phyloP scores from a whole-genome alignment of 2,888 invertebrate genomes.

The Ochropacha duplaris region DNA sequence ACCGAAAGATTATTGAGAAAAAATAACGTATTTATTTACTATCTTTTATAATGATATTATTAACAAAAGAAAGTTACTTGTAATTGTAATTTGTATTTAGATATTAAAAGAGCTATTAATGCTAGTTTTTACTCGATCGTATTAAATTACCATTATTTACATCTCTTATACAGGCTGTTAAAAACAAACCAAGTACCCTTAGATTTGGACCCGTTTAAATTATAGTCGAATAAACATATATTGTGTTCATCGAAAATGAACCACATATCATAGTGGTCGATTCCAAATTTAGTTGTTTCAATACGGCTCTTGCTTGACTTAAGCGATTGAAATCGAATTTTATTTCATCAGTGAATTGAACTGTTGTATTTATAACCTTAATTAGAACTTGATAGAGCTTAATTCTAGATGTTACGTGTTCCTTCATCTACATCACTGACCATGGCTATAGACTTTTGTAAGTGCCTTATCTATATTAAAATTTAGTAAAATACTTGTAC shows the following conservation, averaged over 20 bases:
- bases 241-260: too few relatives aligned
- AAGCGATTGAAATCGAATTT: too few relatives aligned
- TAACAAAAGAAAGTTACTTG: conserved; percentile 1
- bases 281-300: too few relatives aligned
- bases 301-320: too few relatives aligned
- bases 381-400: too few relatives aligned
- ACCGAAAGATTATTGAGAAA: conserved; percentile 1
- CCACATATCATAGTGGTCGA: too few relatives aligned
- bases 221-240: too few relatives aligned
- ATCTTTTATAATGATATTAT: not conserved
- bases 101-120: not conserved
- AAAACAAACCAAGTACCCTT: not conserved
- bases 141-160: not conserved
- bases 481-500: not conserved
- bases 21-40: conserved; percentile 2
- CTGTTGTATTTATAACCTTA: too few relatives aligned
- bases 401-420: too few relatives aligned
- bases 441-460: too few relatives aligned
- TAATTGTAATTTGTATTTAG: not conserved
- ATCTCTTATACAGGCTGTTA: not conserved
- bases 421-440: too few relatives aligned
- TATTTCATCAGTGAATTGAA: too few relatives aligned
- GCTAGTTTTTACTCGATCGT: not conserved
- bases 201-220: not conserved
- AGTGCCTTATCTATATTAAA: not conserved